These are phyloP conservation scores for Oreamnos americanus DNA, from an alignment of 2,113 vertebrate genomes.

Conservation along the genomic window DNA sequence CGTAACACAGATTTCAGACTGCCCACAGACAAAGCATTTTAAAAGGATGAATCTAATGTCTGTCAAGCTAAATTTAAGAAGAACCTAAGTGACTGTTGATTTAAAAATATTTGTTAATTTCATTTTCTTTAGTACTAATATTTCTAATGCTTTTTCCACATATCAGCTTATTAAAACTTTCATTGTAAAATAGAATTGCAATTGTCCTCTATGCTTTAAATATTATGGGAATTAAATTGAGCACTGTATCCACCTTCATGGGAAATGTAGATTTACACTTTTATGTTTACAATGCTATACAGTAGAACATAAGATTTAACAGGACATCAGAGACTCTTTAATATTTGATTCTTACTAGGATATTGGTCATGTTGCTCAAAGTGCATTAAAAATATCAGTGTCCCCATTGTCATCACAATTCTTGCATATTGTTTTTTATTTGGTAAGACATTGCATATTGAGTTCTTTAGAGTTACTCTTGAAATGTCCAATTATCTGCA, in stretches of 20 bases:
- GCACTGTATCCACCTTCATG: background rate
- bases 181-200: background rate
- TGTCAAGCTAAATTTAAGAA: background rate
- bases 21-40: background rate
- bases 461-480: background rate
- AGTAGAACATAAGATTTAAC: background rate
- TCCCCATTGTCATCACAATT: background rate
- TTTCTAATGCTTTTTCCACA: background rate
- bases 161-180: background rate
- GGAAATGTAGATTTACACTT: background rate
- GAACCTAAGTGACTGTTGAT: background rate
- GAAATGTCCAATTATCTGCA: background rate
- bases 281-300: background rate
- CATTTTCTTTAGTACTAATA: background rate
- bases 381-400: background rate
- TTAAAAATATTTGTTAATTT: background rate
- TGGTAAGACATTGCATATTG: background rate
- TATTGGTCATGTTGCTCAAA: background rate
- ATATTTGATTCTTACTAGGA: background rate
- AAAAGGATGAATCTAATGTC: background rate
- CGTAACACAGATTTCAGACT: background rate
- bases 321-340: background rate
- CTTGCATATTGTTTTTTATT: background rate
- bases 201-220: background rate
- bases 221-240: background rate